Conservation (phyloP, 23 tunicate species). For the Clavelina lepadiformis region DNA sequence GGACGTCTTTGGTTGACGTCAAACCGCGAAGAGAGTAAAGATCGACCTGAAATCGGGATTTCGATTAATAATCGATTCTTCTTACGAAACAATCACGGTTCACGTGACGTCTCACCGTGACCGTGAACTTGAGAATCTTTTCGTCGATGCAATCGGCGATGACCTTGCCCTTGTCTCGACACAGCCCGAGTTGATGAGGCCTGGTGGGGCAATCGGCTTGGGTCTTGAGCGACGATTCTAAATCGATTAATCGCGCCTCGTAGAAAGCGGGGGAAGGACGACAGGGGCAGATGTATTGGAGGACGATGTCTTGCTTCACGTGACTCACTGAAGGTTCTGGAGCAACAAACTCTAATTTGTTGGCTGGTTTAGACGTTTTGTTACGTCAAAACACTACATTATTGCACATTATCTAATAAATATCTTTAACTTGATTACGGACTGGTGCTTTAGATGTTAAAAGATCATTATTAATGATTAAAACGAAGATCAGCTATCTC, state of each 20-base stretch:
- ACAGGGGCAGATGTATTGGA: conserved; percentile 69
- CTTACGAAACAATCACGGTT: background rate
- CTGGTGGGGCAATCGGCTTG: conserved; percentile 34
- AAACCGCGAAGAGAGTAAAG: conserved; percentile 18
- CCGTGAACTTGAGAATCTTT: conserved; percentile 29
- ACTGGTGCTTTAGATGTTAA: no score
- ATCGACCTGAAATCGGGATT: conserved; percentile 35
- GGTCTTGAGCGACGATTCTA: conserved; percentile 25
- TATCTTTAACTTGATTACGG: no score
- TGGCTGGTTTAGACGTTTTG: no score
- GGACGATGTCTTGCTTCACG: conserved; percentile 38
- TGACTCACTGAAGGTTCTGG: conserved; percentile 55
- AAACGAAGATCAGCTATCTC: no score
- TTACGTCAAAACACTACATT: no score
- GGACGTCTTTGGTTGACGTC: conserved; percentile 13
- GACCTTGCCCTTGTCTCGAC: conserved; percentile 48
- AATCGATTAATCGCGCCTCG: conserved; percentile 9
- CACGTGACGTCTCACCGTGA: conserved; percentile 40
- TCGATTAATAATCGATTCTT: background rate
- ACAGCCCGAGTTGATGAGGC: conserved; percentile 46
- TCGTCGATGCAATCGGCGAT: conserved; percentile 44
- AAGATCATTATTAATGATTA: no score
- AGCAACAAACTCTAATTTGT: no score
- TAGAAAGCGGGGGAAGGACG: conserved; percentile 29
- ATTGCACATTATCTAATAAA: no score